A percentile compares a stretch with the other conserved stretches of the same genome.
These are phyloP conservation scores for Drosophila bunnanda DNA, from an alignment of 2,888 invertebrate genomes.

Conservation along the genomic window DNA sequence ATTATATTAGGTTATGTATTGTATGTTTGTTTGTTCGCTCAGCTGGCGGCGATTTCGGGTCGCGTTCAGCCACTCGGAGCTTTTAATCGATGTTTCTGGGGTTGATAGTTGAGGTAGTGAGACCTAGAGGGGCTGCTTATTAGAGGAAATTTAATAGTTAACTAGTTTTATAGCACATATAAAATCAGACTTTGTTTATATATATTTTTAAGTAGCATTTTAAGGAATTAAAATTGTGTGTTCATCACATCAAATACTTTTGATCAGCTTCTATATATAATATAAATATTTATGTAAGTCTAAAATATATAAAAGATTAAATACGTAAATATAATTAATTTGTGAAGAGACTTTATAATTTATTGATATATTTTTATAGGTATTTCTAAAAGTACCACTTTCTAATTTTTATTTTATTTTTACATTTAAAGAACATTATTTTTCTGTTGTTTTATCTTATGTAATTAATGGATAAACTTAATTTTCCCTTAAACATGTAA, in stretches of 20 bases:
- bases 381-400: no score
- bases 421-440: not conserved
- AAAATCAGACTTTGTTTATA: no score
- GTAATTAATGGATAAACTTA: not conserved
- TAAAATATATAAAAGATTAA: no score
- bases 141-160: no score
- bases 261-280: no score
- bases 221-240: no score
- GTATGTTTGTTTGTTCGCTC: not conserved
- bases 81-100: conserved; percentile 5
- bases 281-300: no score
- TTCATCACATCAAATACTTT: no score
- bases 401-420: not conserved
- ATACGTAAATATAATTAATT: no score
- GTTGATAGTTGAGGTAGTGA: not conserved
- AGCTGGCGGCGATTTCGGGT: conserved; percentile 3
- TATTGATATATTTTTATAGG: no score
- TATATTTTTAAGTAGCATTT: no score
- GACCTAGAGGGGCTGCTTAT: not conserved
- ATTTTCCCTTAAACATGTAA: not conserved
- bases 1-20: conserved; percentile 1
- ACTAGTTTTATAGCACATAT: not conserved
- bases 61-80: not conserved
- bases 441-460: not conserved
- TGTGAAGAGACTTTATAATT: not conserved